Base-by-base conservation (phyloP, 2,797 vertebrate species). In the Dromococcyx pavoninus region DNA sequence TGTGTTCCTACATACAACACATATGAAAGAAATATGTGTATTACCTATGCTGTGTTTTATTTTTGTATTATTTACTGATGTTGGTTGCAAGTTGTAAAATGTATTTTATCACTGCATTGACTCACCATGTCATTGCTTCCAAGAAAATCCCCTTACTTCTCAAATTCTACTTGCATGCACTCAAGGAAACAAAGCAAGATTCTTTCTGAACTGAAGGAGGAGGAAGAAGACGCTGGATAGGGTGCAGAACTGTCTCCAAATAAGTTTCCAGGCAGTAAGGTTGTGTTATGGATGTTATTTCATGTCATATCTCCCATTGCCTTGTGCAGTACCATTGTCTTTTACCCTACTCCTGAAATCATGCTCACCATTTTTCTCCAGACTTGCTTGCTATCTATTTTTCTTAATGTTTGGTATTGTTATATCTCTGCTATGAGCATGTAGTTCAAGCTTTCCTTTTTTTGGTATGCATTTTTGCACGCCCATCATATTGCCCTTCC, bases 171-270 rank as follows among this genome's bases (percentile, higher is more conserved):
- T 96, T 96, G 65, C 96, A 97, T 97, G 94, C 94, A 74, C 86
- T 92, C 94, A 97, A 98, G 98, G 98, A 97, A 90, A 85, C 97
- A 88, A 95, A 94, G 51, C 97, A 94, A 80, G 97, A 96, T 82
- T 77, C 91, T 56, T 82, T 91, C 94, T 98, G 96, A 98, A 65
- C 74, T 56, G 67, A 39, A 92, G 33, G 27, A 88, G 70, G 87
- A 95, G 70, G 90, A 96, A 53, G 95, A 97, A 77, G 93, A 96
- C 13, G 14, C 69, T 83, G 73, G 33, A 93, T 79, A 88, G 44
- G 73, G 79, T 82, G 48, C 89, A 87, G 7, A 56, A 35, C 57
- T 81, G 67, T 65, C 73, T 91, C 51, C 67, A 89, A 17, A 11
- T 46, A 87, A 76, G n/a, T 66, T 75, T 17, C 71, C 89, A 69